A percentile compares a stretch with the other conserved stretches of the same genome.
These are phyloP conservation scores for Acrossocheilus fasciatus DNA, from an alignment of 2,797 vertebrate genomes.

Conservation along the genomic window DNA sequence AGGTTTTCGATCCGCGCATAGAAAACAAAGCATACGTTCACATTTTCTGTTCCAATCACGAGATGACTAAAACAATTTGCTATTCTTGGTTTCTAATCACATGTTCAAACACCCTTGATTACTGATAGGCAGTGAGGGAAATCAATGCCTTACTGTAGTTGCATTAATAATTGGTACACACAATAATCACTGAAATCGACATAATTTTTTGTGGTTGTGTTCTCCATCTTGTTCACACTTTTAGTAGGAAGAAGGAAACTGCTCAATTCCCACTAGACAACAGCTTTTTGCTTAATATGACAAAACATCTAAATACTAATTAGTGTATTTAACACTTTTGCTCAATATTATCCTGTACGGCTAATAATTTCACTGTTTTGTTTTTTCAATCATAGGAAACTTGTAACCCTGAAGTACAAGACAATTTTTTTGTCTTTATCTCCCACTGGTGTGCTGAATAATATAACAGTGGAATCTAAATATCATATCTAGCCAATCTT, in stretches of 20 bases:
- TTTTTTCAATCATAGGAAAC: neutral
- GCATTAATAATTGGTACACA: neutral
- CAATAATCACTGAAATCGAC: neutral
- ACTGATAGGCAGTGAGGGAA: neutral
- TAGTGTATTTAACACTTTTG: neutral
- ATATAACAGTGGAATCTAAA: neutral
- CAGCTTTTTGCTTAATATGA: neutral
- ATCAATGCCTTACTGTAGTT: neutral
- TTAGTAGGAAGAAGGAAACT: neutral
- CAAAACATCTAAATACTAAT: neutral
- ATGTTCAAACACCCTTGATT: neutral
- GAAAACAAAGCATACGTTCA: neutral
- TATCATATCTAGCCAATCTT: neutral
- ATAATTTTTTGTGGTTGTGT: neutral
- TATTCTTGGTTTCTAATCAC: neutral
- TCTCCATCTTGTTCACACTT: constrained; percentile 10
- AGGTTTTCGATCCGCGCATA: neutral
- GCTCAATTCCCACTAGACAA: neutral
- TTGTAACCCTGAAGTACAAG: neutral
- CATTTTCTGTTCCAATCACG: neutral
- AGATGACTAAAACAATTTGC: neutral
- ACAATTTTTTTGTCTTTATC: neutral
- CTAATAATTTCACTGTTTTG: neutral
- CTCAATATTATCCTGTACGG: neutral
- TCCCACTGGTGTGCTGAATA: neutral